Conservation (phyloP, 2,888 invertebrate genomes). For the Mesoligia furuncula region DNA sequence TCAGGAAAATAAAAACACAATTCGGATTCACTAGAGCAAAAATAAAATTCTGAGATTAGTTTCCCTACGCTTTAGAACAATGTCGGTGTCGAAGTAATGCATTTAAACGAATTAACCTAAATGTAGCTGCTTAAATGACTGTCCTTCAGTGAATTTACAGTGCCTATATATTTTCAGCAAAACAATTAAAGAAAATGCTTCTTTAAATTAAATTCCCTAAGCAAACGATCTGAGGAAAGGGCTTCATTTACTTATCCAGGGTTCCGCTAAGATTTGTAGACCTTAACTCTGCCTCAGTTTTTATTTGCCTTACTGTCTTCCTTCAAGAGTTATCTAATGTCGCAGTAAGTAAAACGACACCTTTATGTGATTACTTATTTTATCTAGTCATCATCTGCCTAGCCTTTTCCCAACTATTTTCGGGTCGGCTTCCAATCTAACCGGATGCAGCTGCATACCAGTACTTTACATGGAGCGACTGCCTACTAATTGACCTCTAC, state of each 20-base stretch:
- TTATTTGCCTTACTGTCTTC: constrained; percentile 23
- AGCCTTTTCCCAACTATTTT: neutral
- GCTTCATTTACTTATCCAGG: constrained; percentile 73
- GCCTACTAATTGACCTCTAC: no score
- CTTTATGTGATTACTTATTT: neutral
- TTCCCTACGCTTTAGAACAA: constrained; percentile 13
- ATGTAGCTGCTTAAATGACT: constrained; percentile 67
- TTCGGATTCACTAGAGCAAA: constrained; percentile 31
- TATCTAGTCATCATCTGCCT: neutral
- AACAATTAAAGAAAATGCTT: constrained; percentile 82
- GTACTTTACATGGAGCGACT: neutral
- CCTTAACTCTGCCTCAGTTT: constrained; percentile 23
- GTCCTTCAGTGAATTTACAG: constrained; percentile 77
- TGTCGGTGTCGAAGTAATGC: constrained; percentile 41
- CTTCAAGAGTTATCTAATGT: neutral
- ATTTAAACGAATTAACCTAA: constrained; percentile 65
- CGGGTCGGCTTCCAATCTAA: no score
- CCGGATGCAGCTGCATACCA: neutral
- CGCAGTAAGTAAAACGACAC: neutral
- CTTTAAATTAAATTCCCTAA: constrained; percentile 83
- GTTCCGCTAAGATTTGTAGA: constrained; percentile 51
- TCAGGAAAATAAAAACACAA: constrained; percentile 39
- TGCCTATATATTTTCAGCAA: constrained; percentile 74
- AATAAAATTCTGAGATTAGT: constrained; percentile 30
- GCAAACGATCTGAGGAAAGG: constrained; percentile 71